These are phyloP conservation scores for Nautilus pompilius DNA, from an alignment of 1,140 invertebrate species.

Conservation along the genomic window DNA sequence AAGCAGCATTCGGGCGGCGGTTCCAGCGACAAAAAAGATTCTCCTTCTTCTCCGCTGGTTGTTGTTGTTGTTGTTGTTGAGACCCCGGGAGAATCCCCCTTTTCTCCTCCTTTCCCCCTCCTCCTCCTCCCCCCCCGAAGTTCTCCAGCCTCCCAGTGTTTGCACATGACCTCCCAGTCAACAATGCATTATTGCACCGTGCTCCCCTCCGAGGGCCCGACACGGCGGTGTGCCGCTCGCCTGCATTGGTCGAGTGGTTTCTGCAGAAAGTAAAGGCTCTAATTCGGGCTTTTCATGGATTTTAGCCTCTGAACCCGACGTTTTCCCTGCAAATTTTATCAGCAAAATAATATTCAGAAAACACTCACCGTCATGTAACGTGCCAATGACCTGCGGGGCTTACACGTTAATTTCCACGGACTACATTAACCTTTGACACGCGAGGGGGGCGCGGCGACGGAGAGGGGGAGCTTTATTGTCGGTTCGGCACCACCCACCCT, in stretches of 20 bases:
- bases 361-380: conserved; percentile 62
- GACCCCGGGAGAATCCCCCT: too few relatives aligned
- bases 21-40: too few relatives aligned
- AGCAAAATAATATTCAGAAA: conserved; percentile 62
- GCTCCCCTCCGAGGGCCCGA: not conserved
- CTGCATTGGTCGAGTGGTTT: conserved; percentile 22
- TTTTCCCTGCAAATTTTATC: conserved; percentile 59
- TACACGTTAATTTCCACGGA: conserved; percentile 40
- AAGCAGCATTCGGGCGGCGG: too few relatives aligned
- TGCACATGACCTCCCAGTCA: conserved; percentile 23
- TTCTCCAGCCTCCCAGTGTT: conserved; percentile 3
- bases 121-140: not conserved
- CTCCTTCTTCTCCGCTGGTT: too few relatives aligned
- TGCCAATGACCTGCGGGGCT: conserved; percentile 58
- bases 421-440: conserved; percentile 39
- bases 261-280: conserved; percentile 14
- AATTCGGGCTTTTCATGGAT: conserved; percentile 18
- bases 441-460: too few relatives aligned
- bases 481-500: too few relatives aligned
- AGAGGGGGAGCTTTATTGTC: too few relatives aligned
- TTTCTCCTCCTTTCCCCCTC: not conserved
- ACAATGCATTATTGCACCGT: conserved; percentile 37
- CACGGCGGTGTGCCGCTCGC: conserved; percentile 11
- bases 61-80: too few relatives aligned
- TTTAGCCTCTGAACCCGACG: conserved; percentile 30